A percentile compares a stretch with the other conserved stretches of the same genome.
Conservation (phyloP, 1,140 invertebrate species). For the Eueides isabella region DNA sequence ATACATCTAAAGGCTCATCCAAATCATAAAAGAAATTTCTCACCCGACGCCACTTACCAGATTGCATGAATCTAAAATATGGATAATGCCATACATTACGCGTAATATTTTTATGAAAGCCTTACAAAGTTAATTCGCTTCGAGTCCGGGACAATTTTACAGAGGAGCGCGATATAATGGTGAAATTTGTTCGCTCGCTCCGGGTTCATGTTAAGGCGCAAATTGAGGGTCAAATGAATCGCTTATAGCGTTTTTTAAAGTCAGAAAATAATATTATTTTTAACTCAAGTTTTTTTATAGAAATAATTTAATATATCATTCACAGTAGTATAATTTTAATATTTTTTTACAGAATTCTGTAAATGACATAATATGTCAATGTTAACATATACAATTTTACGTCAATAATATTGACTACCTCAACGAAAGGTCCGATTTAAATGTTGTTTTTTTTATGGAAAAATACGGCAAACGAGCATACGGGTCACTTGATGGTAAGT, state of each 20-base stretch:
- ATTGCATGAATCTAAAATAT: slow-evolving; percentile 40
- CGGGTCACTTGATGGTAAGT: no score
- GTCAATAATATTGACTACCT: no score
- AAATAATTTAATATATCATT: no score
- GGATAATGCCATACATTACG: slow-evolving; percentile 51
- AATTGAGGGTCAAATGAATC: slow-evolving; percentile 33
- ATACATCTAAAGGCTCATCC: slow-evolving; percentile 5
- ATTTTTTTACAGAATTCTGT: no score
- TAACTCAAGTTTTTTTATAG: no score
- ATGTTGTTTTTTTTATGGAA: no score
- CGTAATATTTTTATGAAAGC: slow-evolving; percentile 58
- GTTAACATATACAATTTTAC: no score
- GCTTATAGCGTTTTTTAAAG: slow-evolving; percentile 27
- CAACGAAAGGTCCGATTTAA: no score
- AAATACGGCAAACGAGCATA: no score
- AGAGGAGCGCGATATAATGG: slow-evolving; percentile 65
- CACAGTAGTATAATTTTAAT: no score
- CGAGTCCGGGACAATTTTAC: slow-evolving; percentile 59
- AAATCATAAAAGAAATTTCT: slow-evolving; percentile 25
- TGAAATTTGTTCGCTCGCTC: slow-evolving; percentile 63
- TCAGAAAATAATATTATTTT: no score
- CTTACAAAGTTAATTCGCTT: slow-evolving; percentile 70
- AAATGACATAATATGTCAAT: no score
- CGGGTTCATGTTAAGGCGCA: slow-evolving; percentile 47
- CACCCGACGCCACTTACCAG: slow-evolving; percentile 35